Evolutionary conservation across 2,113 vertebrate genomes (phyloP), one percentile per base, ranked within the genome.

Genomic region (Hemichromis elongatus): DNA sequence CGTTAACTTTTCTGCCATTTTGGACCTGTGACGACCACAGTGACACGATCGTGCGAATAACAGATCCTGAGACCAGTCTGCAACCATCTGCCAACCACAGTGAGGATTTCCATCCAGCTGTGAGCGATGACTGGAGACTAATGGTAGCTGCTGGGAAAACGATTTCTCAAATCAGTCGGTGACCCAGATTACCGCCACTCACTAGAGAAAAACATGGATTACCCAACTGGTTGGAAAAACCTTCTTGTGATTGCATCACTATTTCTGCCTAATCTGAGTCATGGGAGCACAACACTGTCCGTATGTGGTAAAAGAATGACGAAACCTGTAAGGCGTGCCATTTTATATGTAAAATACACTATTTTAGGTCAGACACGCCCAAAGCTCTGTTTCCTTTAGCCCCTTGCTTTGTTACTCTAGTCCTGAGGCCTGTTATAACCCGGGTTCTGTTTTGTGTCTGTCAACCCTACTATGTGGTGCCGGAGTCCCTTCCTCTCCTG

Each of bases 401-500:
- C 61, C 35, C 1, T 13, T 45, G n/a, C 40, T 68, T 63, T 13
- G 33, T 63, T 19, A 1, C 59, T 61, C 30, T 35, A 40, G 35
- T 13, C 19, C 19, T 12, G 9, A 45, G 13, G 42, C 11, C 6
- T 4, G 14, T 26, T 26, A 2, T 16, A 0, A 70, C 66, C 40
- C 16, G 21, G 21, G 0, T 18, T 37, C 1, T 47, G 40, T 45
- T 45, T 45, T 28, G 13, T 19, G 14, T 28, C 13, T 3, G 9
- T 4, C 26, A 2, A 9, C 37, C 82, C 94, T 89, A 99, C 98
- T 92, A 99, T 99, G 95, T 98, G 98, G 86, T 99, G 97, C 7
- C 98, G 96, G 3, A 99, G 96, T 81, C 97, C 97, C 92, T 98
- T 99, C 75, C 97, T 96, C 92, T 99, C 98, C 3, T 98, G 97